Evolutionary conservation across 2,888 invertebrate genomes (phyloP).

Genomic region (Chrysodeixis includens): DNA sequence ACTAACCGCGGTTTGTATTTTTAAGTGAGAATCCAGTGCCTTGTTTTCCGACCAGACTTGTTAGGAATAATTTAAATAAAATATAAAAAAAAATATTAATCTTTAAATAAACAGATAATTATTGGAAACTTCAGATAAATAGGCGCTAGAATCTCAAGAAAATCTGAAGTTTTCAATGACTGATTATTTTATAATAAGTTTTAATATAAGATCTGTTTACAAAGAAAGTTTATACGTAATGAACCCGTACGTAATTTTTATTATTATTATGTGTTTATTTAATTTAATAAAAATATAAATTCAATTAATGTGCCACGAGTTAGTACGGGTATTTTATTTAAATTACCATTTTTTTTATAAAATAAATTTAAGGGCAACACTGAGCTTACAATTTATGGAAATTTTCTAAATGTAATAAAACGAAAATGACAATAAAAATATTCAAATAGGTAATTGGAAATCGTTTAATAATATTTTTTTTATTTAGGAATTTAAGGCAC

Average conservation of each 20-base stretch:
- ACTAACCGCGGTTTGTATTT: slow-evolving; percentile 42
- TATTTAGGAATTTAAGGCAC: slow-evolving; percentile 31
- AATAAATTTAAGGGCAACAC: slow-evolving; percentile 50
- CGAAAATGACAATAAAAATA: background rate
- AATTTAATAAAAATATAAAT: slow-evolving; percentile 65
- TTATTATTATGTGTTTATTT: slow-evolving; percentile 58
- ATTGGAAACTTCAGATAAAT: slow-evolving; percentile 86
- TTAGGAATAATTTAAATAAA: slow-evolving; percentile 63
- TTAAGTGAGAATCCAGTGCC: slow-evolving; percentile 57
- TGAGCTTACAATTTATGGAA: slow-evolving; percentile 40
- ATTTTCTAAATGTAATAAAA: slow-evolving; percentile 16
- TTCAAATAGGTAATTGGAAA: too few relatives aligned
- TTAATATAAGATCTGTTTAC: slow-evolving; percentile 78
- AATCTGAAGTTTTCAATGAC: slow-evolving; percentile 88
- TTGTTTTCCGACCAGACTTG: slow-evolving; percentile 53
- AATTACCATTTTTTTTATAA: slow-evolving; percentile 66
- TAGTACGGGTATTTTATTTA: slow-evolving; percentile 83
- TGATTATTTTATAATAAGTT: slow-evolving; percentile 73
- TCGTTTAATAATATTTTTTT: slow-evolving; percentile 26
- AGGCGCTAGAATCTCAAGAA: slow-evolving; percentile 84
- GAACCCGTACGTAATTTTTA: slow-evolving; percentile 71
- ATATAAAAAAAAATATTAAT: slow-evolving; percentile 68
- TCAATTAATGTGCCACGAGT: slow-evolving; percentile 80
- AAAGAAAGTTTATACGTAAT: slow-evolving; percentile 60
- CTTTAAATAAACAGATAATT: slow-evolving; percentile 62